Evolutionary conservation across 2,797 vertebrate species (phyloP).

Genomic region (Takifugu rubripes): DNA sequence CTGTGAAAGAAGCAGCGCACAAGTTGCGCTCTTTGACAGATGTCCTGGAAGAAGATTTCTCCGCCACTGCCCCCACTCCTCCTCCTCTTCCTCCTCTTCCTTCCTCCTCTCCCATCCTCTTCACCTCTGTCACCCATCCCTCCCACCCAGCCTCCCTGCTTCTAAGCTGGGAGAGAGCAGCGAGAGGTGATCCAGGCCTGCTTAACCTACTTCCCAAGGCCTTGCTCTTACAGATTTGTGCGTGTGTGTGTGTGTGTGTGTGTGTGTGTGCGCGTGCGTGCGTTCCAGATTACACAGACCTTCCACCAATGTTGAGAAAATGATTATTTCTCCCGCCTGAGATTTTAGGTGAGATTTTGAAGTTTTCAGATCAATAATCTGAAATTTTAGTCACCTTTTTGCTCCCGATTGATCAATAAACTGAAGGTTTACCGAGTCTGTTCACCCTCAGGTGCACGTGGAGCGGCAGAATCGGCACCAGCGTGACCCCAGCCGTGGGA

Average conservation of each 20-base stretch:
- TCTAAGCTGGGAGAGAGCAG: conserved; percentile 53
- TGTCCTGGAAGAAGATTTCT: conserved; percentile 69
- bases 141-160: conserved; percentile 35
- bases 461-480: not conserved
- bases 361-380: no score
- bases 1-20: conserved; percentile 65
- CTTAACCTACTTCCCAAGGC: conserved; percentile 74
- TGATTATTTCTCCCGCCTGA: no score
- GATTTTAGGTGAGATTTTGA: no score
- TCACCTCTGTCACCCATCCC: conserved; percentile 40
- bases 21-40: conserved; percentile 70
- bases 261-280: conserved; percentile 11
- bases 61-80: conserved; percentile 39
- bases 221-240: conserved; percentile 32
- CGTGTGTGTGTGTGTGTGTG: conserved; percentile 11
- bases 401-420: no score
- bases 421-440: no score
- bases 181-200: conserved; percentile 58
- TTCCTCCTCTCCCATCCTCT: conserved; percentile 7
- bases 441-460: no score
- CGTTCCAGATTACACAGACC: conserved; percentile 2
- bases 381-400: no score
- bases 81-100: conserved; percentile 8
- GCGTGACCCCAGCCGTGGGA: not conserved
- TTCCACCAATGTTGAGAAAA: no score